Conservation (phyloP, 1,140 invertebrate genomes). For the Drosophila bocki region DNA sequence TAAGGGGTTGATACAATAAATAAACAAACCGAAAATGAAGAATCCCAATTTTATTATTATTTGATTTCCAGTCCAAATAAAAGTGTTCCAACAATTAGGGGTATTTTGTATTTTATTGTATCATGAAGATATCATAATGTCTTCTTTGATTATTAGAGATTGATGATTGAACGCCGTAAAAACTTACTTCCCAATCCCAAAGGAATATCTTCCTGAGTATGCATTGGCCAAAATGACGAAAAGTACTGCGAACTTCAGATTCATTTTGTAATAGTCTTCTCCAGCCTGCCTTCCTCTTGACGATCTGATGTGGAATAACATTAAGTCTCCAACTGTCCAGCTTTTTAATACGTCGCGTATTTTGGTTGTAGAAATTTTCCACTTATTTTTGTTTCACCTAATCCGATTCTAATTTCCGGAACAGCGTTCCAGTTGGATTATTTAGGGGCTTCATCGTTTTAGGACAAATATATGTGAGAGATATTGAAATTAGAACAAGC, state of each 20-base stretch:
- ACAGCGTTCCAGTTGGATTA: neutral
- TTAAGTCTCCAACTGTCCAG: too few species aligned
- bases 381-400: neutral
- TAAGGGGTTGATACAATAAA: conserved; percentile 2
- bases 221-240: neutral
- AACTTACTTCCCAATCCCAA: neutral
- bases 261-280: neutral
- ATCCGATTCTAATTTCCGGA: neutral
- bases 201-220: neutral
- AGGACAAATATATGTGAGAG: too few species aligned
- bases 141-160: neutral
- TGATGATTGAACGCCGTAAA: neutral
- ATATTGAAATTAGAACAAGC: too few species aligned
- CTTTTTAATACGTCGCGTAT: neutral
- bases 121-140: neutral
- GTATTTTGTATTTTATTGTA: neutral
- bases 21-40: neutral
- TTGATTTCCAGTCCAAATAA: neutral
- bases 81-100: neutral
- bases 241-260: neutral
- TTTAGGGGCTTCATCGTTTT: too few species aligned
- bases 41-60: neutral
- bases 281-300: neutral
- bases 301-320: neutral
- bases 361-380: neutral